Conservation (phyloP, 2,797 vertebrate genomes). For the Sebastes reedi region DNA sequence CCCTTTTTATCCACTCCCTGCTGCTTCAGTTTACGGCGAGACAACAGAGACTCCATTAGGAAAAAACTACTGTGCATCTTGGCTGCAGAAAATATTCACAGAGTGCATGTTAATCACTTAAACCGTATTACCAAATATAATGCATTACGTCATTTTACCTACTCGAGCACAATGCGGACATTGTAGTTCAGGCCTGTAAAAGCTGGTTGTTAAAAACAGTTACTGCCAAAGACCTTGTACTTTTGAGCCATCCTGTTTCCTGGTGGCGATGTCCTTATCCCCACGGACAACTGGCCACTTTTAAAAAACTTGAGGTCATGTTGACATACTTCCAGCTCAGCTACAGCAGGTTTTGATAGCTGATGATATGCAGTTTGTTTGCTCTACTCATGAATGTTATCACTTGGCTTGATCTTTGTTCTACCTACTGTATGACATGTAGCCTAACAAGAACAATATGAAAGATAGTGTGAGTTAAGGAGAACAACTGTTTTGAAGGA, state of each 20-base stretch:
- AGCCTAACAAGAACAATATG: neutral
- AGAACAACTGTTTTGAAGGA: neutral
- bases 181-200: neutral
- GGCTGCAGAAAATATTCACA: neutral
- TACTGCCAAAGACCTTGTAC: neutral
- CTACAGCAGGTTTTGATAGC: neutral
- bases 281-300: neutral
- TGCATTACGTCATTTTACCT: neutral
- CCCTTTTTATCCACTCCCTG: slow-evolving; percentile 11
- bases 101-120: neutral
- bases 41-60: slow-evolving; percentile 24
- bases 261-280: neutral
- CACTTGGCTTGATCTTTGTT: neutral
- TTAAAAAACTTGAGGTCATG: neutral
- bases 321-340: neutral
- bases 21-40: slow-evolving; percentile 13
- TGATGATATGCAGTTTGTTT: neutral
- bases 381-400: neutral
- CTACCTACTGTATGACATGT: neutral
- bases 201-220: neutral
- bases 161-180: neutral
- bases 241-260: neutral
- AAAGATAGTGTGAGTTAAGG: neutral
- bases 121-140: neutral
- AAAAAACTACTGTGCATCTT: slow-evolving; percentile 23